Conservation (phyloP, 2,797 vertebrate species). For the Heteromormyrus szaboi region DNA sequence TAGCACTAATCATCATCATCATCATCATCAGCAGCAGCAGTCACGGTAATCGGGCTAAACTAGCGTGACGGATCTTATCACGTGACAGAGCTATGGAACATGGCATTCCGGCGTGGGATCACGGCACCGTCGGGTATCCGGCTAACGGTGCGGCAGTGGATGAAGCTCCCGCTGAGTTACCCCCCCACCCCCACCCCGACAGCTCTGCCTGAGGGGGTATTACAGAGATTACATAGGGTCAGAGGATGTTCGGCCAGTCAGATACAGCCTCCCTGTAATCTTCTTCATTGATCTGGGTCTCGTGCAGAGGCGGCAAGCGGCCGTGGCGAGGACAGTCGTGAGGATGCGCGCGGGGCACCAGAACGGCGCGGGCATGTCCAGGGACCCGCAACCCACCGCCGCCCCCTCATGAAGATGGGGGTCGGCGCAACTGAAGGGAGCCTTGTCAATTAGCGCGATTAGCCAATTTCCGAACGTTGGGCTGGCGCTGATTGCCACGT, state of each 20-base stretch:
- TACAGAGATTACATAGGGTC: not conserved
- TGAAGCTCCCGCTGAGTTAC: not conserved
- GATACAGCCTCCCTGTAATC: not conserved
- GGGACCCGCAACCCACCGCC: not conserved
- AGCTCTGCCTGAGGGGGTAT: not conserved
- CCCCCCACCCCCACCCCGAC: not conserved
- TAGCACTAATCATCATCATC: not conserved
- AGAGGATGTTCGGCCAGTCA: not conserved
- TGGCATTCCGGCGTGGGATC: not conserved
- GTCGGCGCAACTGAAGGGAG: conserved; percentile 6
- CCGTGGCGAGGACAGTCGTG: not conserved
- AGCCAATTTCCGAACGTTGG: conserved; percentile 64
- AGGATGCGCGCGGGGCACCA: not conserved
- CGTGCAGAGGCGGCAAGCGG: not conserved
- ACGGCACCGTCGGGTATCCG: not conserved
- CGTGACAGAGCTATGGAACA: not conserved
- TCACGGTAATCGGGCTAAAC: not conserved
- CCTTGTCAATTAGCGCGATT: conserved; percentile 56
- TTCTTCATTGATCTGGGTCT: not conserved
- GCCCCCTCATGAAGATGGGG: not conserved
- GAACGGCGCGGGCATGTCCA: not conserved
- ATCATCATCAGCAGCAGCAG: not conserved
- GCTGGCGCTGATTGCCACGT: conserved; percentile 44
- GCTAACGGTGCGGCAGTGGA: not conserved
- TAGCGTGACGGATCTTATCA: not conserved